phyloP scores from a whole-genome alignment of 2,113 vertebrate genomes.

The Corvus hawaiiensis region DNA sequence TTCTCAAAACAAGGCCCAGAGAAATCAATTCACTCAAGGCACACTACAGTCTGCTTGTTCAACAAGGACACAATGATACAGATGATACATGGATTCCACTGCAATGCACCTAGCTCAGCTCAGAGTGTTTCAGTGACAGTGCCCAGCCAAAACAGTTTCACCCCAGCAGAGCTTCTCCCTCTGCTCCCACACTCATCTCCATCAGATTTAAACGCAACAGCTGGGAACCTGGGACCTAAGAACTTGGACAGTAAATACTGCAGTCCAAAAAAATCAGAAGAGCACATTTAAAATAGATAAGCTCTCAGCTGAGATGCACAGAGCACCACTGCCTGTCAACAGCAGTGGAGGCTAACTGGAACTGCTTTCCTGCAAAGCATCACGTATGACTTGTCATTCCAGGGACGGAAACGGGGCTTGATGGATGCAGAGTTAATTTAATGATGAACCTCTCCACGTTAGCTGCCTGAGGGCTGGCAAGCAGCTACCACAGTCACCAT shows the following conservation, averaged over 20 bases:
- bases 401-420: not conserved
- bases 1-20: conserved; percentile 35
- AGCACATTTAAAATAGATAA: not conserved
- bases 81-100: not conserved
- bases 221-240: not conserved
- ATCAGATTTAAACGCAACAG: not conserved
- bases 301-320: not conserved
- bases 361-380: not conserved
- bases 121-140: not conserved
- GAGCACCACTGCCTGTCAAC: not conserved
- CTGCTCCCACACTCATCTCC: not conserved
- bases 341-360: not conserved
- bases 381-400: not conserved
- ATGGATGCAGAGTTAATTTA: not conserved
- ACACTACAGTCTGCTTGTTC: not conserved
- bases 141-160: not conserved
- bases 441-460: not conserved
- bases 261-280: not conserved
- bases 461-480: not conserved
- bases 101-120: not conserved
- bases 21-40: conserved; percentile 17
- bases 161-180: not conserved
- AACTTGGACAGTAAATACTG: not conserved
- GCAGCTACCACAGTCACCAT: not conserved
- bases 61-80: not conserved